Conservation (phyloP, 1,140 invertebrate genomes). For the Drosophila pandora region DNA sequence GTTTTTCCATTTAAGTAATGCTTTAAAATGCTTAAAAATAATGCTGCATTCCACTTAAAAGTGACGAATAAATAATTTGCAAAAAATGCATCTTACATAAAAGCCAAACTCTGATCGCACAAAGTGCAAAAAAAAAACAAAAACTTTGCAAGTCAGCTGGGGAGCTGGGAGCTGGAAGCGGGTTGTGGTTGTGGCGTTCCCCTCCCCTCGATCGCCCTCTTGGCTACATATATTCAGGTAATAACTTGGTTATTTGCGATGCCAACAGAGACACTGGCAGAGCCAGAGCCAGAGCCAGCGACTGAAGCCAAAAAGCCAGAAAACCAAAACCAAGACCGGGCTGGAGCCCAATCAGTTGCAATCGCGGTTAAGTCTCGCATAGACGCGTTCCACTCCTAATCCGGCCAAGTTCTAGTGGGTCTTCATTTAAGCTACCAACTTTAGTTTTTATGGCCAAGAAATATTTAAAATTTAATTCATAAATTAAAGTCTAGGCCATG, state of each 20-base stretch:
- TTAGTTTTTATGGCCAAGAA: not conserved
- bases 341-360: slow-evolving; percentile 67
- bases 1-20: no score
- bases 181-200: not conserved
- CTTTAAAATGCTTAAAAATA: not conserved
- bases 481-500: no score
- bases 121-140: not conserved
- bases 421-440: not conserved
- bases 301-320: slow-evolving; percentile 36
- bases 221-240: slow-evolving; percentile 17
- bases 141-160: not conserved
- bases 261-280: slow-evolving; percentile 22
- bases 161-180: not conserved
- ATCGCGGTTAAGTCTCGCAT: slow-evolving; percentile 75
- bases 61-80: not conserved
- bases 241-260: slow-evolving; percentile 22
- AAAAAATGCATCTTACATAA: slow-evolving; percentile 4
- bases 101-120: slow-evolving; percentile 1
- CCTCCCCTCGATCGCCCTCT: not conserved
- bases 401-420: not conserved
- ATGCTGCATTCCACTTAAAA: not conserved
- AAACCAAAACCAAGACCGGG: slow-evolving; percentile 16
- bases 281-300: slow-evolving; percentile 21
- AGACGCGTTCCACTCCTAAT: slow-evolving; percentile 54
- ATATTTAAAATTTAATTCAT: not conserved